A percentile compares a stretch with the other conserved stretches of the same genome.
phyloP scores from a whole-genome alignment of 2,888 invertebrate genomes.

The Heterodera filipjevi region DNA sequence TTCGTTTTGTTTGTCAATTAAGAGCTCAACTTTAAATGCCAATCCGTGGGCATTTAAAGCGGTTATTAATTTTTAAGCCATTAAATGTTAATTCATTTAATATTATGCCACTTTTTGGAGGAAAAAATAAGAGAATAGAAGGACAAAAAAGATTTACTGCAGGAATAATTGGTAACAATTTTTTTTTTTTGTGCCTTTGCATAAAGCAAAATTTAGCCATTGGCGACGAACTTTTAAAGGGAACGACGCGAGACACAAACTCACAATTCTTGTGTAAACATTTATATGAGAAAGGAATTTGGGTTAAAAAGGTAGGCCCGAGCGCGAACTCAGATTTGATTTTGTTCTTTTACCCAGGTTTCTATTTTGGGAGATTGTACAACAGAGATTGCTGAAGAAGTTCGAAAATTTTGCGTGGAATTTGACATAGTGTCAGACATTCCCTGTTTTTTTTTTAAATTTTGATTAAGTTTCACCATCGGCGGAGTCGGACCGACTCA shows the following conservation, averaged over 20 bases:
- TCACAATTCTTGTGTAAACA: slow-evolving; percentile 71
- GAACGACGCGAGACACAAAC: slow-evolving; percentile 76
- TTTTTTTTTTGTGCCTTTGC: not conserved
- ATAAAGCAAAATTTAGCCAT: slow-evolving; percentile 69
- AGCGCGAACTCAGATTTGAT: not conserved
- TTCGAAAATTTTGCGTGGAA: slow-evolving; percentile 69
- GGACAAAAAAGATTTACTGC: slow-evolving; percentile 34
- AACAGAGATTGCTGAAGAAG: slow-evolving; percentile 73
- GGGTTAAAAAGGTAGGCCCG: slow-evolving; percentile 69
- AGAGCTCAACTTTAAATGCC: too few relatives aligned
- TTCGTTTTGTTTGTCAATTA: not conserved
- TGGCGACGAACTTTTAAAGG: slow-evolving; percentile 80
- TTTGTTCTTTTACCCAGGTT: slow-evolving; percentile 66
- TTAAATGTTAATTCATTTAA: not conserved
- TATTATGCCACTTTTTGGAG: not conserved
- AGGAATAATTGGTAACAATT: slow-evolving; percentile 40
- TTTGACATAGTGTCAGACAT: slow-evolving; percentile 67
- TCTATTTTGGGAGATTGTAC: slow-evolving; percentile 75
- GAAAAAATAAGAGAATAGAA: not conserved
- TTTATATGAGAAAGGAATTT: slow-evolving; percentile 73
- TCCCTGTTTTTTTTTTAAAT: not conserved
- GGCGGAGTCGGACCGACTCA: slow-evolving; percentile 81
- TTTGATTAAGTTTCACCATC: slow-evolving; percentile 74
- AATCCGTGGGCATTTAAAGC: not conserved
- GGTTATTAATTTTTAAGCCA: not conserved